Percentiles rank a stretch among this genome's conserved stretches.
Conservation (phyloP, 2,888 invertebrate genomes). For the Eristalis pertinax region DNA sequence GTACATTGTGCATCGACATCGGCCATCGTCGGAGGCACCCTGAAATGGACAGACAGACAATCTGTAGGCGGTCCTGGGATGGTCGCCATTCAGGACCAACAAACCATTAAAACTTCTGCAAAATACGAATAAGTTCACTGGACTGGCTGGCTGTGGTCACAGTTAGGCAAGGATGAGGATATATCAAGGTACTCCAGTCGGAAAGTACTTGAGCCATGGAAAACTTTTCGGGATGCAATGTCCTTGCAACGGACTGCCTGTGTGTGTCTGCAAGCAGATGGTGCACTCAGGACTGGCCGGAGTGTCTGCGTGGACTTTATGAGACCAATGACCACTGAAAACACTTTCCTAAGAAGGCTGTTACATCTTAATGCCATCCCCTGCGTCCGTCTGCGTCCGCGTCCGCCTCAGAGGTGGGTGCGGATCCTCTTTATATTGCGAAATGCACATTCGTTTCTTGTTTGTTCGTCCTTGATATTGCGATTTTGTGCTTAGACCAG, state of each 20-base stretch:
- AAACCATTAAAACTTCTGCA: constrained; percentile 70
- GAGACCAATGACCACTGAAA: constrained; percentile 68
- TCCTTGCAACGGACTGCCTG: constrained; percentile 15
- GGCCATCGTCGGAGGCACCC: neutral
- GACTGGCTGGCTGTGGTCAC: constrained; percentile 38
- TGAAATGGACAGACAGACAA: constrained; percentile 26
- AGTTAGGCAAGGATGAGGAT: constrained; percentile 39
- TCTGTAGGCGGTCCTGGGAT: constrained; percentile 7
- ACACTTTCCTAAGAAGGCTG: constrained; percentile 41
- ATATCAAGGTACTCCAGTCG: constrained; percentile 58
- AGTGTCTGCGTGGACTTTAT: constrained; percentile 68
- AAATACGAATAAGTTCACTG: constrained; percentile 68
- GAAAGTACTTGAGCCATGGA: constrained; percentile 49
- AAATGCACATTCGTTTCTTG: constrained; percentile 68
- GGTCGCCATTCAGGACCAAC: constrained; percentile 55
- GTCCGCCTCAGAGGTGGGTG: neutral
- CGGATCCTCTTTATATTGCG: constrained; percentile 43
- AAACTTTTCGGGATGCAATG: constrained; percentile 59
- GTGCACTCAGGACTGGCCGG: constrained; percentile 40
- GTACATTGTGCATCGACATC: neutral
- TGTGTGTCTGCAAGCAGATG: constrained; percentile 21
- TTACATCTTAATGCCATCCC: constrained; percentile 18
- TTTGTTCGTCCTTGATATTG: constrained; percentile 67
- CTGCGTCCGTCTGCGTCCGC: neutral
- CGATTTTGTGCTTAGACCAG: constrained; percentile 56